These are phyloP conservation scores for Apogon hyalosoma DNA, from an alignment of 2,797 vertebrate genomes.

Conservation along the genomic window DNA sequence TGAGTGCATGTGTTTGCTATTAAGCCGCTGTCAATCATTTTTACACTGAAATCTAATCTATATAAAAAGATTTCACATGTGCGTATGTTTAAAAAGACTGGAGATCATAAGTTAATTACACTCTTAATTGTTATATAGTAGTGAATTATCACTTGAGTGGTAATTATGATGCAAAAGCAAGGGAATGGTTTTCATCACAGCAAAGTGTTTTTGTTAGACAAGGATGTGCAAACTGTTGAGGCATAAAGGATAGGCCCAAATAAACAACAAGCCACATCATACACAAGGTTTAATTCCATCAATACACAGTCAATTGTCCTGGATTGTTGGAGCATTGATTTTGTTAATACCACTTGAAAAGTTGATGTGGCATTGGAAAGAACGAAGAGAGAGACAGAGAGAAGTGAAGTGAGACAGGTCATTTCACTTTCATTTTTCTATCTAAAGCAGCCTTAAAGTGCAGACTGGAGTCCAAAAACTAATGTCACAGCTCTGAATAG, in stretches of 20 bases:
- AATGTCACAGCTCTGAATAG: constrained; percentile 16
- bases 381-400: constrained; percentile 32
- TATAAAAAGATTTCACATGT: constrained; percentile 56
- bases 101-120: constrained; percentile 54
- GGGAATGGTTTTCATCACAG: constrained; percentile 16
- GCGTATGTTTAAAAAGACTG: constrained; percentile 44
- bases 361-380: constrained; percentile 77
- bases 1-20: constrained; percentile 81
- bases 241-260: constrained; percentile 77
- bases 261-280: constrained; percentile 91
- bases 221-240: constrained; percentile 43
- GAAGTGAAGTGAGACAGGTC: constrained; percentile 12
- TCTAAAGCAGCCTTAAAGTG: constrained; percentile 8
- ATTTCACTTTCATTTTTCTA: constrained; percentile 40
- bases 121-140: constrained; percentile 38
- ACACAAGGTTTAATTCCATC: constrained; percentile 94
- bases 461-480: constrained; percentile 33
- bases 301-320: constrained; percentile 93
- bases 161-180: constrained; percentile 23
- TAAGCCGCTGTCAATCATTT: constrained; percentile 77
- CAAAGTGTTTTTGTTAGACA: constrained; percentile 18
- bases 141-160: constrained; percentile 19
- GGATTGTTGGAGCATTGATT: constrained; percentile 95
- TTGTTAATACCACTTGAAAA: constrained; percentile 87
- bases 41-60: constrained; percentile 66